phyloP scores from a whole-genome alignment of 2,888 invertebrate genomes.

The Cerastis leucographa region DNA sequence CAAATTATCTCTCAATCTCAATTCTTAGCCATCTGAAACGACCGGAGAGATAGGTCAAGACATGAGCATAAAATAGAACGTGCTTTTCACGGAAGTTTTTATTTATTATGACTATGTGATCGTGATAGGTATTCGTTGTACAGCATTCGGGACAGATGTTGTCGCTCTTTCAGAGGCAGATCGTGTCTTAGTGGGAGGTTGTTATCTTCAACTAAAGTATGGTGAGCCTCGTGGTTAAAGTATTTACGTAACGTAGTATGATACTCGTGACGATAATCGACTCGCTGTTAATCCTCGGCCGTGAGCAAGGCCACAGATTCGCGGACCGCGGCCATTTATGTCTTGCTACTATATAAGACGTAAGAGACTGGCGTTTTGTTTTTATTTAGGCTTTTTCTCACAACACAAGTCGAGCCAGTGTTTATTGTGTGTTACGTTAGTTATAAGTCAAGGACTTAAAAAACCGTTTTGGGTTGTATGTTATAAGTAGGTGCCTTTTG shows the following conservation, averaged over 20 bases:
- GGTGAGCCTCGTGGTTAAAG: background rate
- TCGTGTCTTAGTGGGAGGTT: background rate
- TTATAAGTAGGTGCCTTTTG: too few species aligned
- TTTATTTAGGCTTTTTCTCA: background rate
- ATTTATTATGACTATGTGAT: too few species aligned
- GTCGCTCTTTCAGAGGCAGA: background rate
- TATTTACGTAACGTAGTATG: constrained; percentile 3
- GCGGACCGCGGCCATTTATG: constrained; percentile 37
- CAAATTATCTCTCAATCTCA: background rate
- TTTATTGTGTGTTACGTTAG: background rate
- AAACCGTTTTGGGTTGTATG: background rate
- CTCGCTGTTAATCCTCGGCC: constrained; percentile 48
- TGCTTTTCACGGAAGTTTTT: background rate
- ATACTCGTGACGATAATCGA: constrained; percentile 23
- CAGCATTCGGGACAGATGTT: background rate
- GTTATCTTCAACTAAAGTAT: background rate
- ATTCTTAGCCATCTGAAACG: too few species aligned
- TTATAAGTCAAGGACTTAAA: background rate
- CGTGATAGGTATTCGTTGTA: background rate
- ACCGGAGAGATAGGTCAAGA: background rate
- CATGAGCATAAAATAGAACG: background rate
- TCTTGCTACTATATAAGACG: constrained; percentile 9
- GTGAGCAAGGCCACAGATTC: constrained; percentile 56
- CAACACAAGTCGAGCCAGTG: background rate
- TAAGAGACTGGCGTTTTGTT: constrained; percentile 8